Percentiles rank a stretch among this genome's conserved stretches.
Conservation (phyloP, 1,140 invertebrate species). For the Lineus longissimus region DNA sequence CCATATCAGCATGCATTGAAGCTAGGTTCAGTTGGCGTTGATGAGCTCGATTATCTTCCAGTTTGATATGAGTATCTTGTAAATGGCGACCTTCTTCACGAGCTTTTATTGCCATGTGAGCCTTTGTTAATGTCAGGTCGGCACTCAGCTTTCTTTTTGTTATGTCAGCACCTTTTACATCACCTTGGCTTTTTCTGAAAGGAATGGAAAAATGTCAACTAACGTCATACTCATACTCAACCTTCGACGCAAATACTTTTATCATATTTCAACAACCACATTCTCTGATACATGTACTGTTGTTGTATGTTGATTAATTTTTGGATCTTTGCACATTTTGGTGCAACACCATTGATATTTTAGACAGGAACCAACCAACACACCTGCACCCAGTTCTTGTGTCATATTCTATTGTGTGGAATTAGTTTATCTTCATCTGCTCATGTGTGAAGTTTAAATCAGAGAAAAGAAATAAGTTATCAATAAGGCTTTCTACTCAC, state of each 20-base stretch:
- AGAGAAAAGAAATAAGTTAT: no score
- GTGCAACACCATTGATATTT: no score
- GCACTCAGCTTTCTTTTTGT: slow-evolving; percentile 43
- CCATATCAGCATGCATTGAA: slow-evolving; percentile 42
- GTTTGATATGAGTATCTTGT: slow-evolving; percentile 43
- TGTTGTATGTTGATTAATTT: no score
- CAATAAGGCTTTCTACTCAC: no score
- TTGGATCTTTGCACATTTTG: no score
- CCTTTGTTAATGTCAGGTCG: slow-evolving; percentile 38
- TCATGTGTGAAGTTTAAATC: no score
- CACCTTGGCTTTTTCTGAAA: slow-evolving; percentile 43
- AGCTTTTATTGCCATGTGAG: slow-evolving; percentile 46
- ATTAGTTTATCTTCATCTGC: not conserved
- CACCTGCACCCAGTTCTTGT: not conserved
- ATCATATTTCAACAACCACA: no score
- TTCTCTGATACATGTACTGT: no score
- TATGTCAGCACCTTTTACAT: slow-evolving; percentile 43
- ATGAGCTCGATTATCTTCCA: slow-evolving; percentile 39
- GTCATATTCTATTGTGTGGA: not conserved
- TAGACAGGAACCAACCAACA: no score
- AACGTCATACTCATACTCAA: no score
- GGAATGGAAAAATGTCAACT: no score
- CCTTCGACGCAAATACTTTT: no score
- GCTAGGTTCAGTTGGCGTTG: slow-evolving; percentile 45
- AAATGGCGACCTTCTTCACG: slow-evolving; percentile 33